These are phyloP conservation scores for Cantharis lateralis DNA, from an alignment of 2,888 invertebrate genomes.

Conservation along the genomic window DNA sequence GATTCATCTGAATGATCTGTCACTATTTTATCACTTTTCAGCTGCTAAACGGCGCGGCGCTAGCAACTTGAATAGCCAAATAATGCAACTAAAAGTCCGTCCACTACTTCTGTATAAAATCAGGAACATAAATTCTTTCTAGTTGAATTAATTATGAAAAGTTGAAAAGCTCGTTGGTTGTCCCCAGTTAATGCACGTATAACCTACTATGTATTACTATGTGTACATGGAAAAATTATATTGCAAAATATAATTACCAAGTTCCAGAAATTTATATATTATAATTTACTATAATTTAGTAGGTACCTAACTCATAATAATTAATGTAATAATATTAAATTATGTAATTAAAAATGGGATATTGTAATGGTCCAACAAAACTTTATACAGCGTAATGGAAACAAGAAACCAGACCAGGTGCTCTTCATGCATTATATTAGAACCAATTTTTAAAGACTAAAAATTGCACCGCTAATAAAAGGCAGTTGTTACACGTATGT, in stretches of 20 bases:
- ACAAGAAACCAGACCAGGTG: constrained; percentile 35
- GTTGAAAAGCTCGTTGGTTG: too few species aligned
- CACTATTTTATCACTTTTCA: too few species aligned
- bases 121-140: too few species aligned
- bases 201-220: too few species aligned
- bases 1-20: too few species aligned
- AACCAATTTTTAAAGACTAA: constrained; percentile 31
- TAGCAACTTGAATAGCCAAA: too few species aligned
- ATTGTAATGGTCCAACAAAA: neutral
- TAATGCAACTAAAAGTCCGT: too few species aligned
- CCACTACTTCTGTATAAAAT: too few species aligned
- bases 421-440: constrained; percentile 30
- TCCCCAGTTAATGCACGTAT: too few species aligned
- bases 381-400: constrained; percentile 25
- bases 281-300: neutral
- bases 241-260: neutral
- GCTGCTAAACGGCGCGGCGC: too few species aligned
- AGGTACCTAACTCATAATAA: neutral
- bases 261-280: neutral
- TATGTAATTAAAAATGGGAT: neutral
- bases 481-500: constrained; percentile 39
- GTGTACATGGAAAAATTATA: neutral
- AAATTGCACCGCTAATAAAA: constrained; percentile 32
- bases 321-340: neutral
- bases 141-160: too few species aligned